These are phyloP conservation scores for Parotocinclus haroldoi DNA, from an alignment of 2,797 vertebrate species.

Conservation along the genomic window DNA sequence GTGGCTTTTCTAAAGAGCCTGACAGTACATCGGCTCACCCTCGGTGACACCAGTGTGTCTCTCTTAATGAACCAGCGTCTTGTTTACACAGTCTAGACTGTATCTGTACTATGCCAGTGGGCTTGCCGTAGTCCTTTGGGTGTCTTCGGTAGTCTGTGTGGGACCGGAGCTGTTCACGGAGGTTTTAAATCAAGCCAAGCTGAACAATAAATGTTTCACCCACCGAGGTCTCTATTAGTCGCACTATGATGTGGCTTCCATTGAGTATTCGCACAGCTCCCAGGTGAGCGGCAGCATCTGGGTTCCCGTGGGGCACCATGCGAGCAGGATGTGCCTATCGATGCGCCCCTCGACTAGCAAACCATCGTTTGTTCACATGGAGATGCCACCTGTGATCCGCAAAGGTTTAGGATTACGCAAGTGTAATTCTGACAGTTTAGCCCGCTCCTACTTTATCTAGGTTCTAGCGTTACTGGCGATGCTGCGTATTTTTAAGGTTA, in stretches of 20 bases:
- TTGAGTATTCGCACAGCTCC: conserved; percentile 14
- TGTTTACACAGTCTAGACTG: conserved; percentile 22
- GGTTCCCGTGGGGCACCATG: conserved; percentile 24
- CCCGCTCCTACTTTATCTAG: too few species aligned
- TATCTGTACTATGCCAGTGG: not conserved
- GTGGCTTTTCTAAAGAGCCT: too few species aligned
- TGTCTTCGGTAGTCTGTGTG: not conserved
- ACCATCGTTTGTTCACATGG: conserved; percentile 5
- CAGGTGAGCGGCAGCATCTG: conserved; percentile 39
- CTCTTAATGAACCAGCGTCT: conserved; percentile 15
- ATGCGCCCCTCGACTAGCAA: not conserved
- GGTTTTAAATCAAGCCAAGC: conserved; percentile 6
- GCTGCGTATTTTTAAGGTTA: too few species aligned
- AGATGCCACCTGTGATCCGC: conserved; percentile 10
- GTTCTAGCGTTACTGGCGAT: too few species aligned
- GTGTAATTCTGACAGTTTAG: too few species aligned
- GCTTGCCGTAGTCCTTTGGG: conserved; percentile 10
- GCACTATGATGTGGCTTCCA: conserved; percentile 22
- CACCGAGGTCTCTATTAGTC: not conserved
- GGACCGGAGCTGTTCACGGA: not conserved
- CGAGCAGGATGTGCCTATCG: not conserved
- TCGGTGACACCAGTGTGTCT: not conserved
- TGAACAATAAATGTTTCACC: not conserved
- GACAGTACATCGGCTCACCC: not conserved
- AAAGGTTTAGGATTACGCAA: not conserved